Evolutionary conservation across 2,797 vertebrate species (phyloP).

Genomic region (Sphenodon punctatus): DNA sequence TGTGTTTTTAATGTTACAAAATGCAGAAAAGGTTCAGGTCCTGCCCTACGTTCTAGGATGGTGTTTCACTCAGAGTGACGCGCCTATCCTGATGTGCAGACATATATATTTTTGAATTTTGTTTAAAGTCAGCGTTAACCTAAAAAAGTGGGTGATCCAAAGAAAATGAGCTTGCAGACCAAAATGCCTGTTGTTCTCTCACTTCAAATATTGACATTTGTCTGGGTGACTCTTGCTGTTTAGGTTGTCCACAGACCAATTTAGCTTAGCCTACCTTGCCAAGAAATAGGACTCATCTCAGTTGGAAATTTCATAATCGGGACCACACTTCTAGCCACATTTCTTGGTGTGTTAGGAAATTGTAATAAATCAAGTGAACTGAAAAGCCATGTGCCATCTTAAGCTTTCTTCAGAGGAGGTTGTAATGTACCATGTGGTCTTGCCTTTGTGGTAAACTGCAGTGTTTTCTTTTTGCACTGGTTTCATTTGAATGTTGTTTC

Average conservation of each 20-base stretch:
- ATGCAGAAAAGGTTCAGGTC: neutral
- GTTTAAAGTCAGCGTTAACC: conserved; percentile 52
- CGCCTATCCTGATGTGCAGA: conserved; percentile 10
- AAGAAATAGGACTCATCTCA: conserved; percentile 54
- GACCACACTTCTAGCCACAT: conserved; percentile 35
- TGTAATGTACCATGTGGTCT: neutral
- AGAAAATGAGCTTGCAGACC: conserved; percentile 69
- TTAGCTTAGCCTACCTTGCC: conserved; percentile 39
- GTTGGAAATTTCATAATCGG: conserved; percentile 55
- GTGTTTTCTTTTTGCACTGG: neutral
- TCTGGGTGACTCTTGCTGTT: conserved; percentile 73
- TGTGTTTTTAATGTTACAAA: neutral
- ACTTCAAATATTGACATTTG: conserved; percentile 76
- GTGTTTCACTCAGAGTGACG: conserved; percentile 6
- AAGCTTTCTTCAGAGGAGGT: conserved; percentile 13
- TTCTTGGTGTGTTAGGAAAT: conserved; percentile 56
- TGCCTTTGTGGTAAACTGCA: neutral
- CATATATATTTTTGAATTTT: conserved; percentile 49
- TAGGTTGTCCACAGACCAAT: conserved; percentile 71
- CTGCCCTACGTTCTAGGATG: conserved; percentile 1
- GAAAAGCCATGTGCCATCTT: conserved; percentile 7
- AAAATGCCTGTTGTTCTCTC: conserved; percentile 65
- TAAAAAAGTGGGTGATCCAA: conserved; percentile 63
- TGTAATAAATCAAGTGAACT: conserved; percentile 52
- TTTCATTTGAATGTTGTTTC: neutral